Evolutionary conservation across 2,113 vertebrate genomes (phyloP).

Genomic region (human): DNA sequence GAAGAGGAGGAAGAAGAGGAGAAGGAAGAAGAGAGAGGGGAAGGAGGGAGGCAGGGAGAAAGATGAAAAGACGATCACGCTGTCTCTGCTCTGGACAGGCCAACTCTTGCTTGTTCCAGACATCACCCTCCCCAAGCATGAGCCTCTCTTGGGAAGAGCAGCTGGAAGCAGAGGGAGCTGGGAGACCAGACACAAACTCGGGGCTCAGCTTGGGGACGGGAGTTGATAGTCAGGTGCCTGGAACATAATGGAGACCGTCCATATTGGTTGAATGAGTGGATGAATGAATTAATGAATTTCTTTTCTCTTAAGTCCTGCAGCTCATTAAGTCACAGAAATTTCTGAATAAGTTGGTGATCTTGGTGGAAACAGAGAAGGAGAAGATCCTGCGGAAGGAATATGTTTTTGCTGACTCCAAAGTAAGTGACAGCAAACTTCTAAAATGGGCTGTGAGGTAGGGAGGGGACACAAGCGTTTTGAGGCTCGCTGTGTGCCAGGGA

Average conservation of each 20-base stretch:
- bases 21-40: no score
- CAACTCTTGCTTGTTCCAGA: background rate
- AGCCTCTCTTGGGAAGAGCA: background rate
- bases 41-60: no score
- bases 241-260: rapidly evolving
- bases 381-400: constrained; percentile 94
- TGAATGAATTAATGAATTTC: background rate
- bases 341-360: constrained; percentile 91
- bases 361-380: constrained; percentile 95
- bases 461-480: background rate
- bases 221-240: background rate
- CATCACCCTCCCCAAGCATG: background rate
- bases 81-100: background rate
- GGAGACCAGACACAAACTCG: background rate
- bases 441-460: background rate
- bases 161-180: background rate
- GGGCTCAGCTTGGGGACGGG: background rate
- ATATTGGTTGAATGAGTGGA: rapidly evolving
- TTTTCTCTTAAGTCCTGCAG: constrained; percentile 90
- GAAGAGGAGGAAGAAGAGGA: no score
- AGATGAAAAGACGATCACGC: rapidly evolving
- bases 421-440: constrained; percentile 60
- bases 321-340: constrained; percentile 97
- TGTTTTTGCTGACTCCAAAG: constrained; percentile 96
- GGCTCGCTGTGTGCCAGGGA: background rate